Percentiles rank a stretch among this genome's conserved stretches.
phyloP scores from a whole-genome alignment of 2,113 vertebrate genomes.

The Pampusana beccarii region DNA sequence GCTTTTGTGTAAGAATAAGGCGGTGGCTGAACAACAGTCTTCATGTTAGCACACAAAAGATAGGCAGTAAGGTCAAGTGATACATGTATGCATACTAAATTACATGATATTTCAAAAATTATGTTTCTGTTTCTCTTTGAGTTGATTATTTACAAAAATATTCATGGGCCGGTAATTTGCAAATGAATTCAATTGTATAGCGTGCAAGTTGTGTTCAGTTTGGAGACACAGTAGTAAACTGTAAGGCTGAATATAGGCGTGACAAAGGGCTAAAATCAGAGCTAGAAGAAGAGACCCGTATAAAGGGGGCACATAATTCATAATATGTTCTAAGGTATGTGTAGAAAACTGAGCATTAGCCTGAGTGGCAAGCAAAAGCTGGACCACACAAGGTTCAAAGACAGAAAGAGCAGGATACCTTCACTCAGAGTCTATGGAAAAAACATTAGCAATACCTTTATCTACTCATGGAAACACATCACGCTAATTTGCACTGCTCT shows the following conservation, averaged over 20 bases:
- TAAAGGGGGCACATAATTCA: background rate
- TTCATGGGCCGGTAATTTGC: background rate
- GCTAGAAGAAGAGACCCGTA: background rate
- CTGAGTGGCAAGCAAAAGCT: background rate
- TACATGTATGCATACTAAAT: background rate
- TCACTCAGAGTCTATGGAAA: background rate
- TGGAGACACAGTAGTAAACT: background rate
- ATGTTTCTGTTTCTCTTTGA: background rate
- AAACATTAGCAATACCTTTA: background rate
- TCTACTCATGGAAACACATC: background rate
- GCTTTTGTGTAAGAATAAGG: background rate
- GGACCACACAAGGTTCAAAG: background rate
- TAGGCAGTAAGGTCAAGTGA: background rate
- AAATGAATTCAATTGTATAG: background rate
- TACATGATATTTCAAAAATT: background rate
- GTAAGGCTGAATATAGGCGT: background rate
- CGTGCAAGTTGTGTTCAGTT: background rate
- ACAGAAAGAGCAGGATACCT: background rate
- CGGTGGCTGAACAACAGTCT: background rate
- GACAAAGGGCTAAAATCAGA: background rate
- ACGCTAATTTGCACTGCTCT: background rate
- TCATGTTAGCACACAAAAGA: background rate
- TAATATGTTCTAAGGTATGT: background rate
- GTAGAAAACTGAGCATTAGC: background rate
- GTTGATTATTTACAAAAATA: background rate